A percentile compares a stretch with the other conserved stretches of the same genome.
phyloP scores from a whole-genome alignment of 1,140 invertebrate genomes.

The Phymastichus coffea region DNA sequence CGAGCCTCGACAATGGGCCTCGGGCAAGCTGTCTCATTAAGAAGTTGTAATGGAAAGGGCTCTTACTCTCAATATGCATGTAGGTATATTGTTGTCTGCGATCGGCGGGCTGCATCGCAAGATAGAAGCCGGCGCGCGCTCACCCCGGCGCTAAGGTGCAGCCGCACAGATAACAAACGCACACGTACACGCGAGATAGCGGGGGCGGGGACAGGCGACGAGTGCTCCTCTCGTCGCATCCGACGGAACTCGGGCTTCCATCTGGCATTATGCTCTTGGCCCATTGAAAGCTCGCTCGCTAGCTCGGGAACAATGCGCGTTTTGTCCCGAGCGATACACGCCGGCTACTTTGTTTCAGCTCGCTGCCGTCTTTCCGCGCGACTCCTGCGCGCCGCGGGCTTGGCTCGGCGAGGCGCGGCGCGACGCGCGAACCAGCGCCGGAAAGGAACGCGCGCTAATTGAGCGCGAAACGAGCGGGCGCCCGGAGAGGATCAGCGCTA shows the following conservation, averaged over 20 bases:
- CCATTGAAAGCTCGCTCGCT: conserved; percentile 37
- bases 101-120: conserved; percentile 8
- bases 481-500: conserved; percentile 11
- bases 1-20: conserved; percentile 27
- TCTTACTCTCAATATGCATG: background rate
- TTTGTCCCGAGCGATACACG: conserved; percentile 33
- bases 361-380: background rate
- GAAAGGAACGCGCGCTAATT: conserved; percentile 21
- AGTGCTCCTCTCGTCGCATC: conserved; percentile 11
- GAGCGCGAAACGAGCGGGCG: conserved; percentile 3
- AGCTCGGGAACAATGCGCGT: conserved; percentile 35
- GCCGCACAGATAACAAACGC: conserved; percentile 12
- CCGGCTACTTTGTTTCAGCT: too few relatives aligned
- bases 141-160: background rate
- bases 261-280: conserved; percentile 37
- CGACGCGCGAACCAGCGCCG: background rate
- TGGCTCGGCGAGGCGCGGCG: background rate
- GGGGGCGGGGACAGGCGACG: background rate
- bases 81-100: background rate
- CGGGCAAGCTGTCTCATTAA: conserved; percentile 34
- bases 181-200: background rate
- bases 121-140: background rate
- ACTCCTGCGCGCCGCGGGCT: background rate
- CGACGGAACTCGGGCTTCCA: conserved; percentile 29
- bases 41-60: conserved; percentile 38